phyloP scores from a whole-genome alignment of 2,797 vertebrate species.

The Glyptemys insculpta region DNA sequence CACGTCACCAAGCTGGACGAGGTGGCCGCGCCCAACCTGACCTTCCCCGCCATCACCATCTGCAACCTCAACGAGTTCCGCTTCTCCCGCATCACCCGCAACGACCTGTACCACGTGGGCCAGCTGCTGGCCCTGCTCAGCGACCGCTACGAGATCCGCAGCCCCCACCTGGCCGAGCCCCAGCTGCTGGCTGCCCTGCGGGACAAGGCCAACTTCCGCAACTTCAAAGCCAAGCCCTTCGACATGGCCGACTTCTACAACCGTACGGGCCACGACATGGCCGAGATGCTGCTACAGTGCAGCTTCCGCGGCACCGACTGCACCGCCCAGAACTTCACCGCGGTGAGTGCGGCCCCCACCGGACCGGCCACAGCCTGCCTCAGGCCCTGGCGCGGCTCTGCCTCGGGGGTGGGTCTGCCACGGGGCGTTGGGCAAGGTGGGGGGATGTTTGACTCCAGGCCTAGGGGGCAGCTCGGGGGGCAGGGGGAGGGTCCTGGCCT shows the following conservation, averaged over 20 bases:
- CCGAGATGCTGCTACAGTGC: constrained; percentile 91
- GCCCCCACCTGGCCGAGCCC: constrained; percentile 88
- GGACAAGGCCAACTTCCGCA: constrained; percentile 90
- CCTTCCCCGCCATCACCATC: constrained; percentile 91
- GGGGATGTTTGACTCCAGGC: no score
- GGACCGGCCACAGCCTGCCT: no score
- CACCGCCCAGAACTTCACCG: constrained; percentile 87
- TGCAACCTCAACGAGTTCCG: constrained; percentile 94
- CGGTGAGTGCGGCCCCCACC: constrained; percentile 82
- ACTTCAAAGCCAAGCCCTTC: constrained; percentile 91
- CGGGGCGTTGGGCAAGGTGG: no score
- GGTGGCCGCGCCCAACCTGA: constrained; percentile 88
- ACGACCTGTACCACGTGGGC: constrained; percentile 92
- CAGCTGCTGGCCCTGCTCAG: constrained; percentile 90
- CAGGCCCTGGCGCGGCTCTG: no score
- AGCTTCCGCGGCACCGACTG: constrained; percentile 89
- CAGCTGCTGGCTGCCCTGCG: constrained; percentile 87
- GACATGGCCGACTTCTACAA: constrained; percentile 95
- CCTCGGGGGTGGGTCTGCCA: no score
- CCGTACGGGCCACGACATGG: constrained; percentile 90
- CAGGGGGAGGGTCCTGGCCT: no score
- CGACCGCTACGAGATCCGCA: constrained; percentile 88
- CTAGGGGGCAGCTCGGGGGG: no score
- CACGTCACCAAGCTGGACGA: constrained; percentile 89
- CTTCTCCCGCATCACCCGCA: constrained; percentile 90